phyloP scores from a whole-genome alignment of 2,888 invertebrate species.

The Caenorhabditis becei region DNA sequence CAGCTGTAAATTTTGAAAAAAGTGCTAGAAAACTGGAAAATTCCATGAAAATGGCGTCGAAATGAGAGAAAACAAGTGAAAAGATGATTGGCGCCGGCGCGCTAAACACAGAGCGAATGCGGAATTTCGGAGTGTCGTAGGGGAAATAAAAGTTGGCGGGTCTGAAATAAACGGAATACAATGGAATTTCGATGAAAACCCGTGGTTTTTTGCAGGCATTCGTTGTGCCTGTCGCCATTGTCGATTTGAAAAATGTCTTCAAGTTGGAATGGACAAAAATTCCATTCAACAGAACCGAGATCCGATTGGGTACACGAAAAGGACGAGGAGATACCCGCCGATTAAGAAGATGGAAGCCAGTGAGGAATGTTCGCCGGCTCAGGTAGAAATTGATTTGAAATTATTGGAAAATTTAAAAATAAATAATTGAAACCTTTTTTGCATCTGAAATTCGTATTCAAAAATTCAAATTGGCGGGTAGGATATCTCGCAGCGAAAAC shows the following conservation, averaged over 20 bases:
- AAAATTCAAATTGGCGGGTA: too few species aligned
- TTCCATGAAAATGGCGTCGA: not conserved
- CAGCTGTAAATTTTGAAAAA: too few species aligned
- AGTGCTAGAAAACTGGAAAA: too few species aligned
- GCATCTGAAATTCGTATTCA: not conserved
- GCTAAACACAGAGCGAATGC: too few species aligned
- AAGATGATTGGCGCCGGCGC: too few species aligned
- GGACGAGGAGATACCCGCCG: constrained; percentile 79
- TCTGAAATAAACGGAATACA: not conserved
- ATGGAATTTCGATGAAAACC: too few species aligned
- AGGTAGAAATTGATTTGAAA: constrained; percentile 20
- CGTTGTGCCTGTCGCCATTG: constrained; percentile 81
- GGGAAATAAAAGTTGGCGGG: too few species aligned
- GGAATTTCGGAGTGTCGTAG: not conserved
- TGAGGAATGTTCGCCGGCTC: constrained; percentile 65
- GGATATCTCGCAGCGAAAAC: too few species aligned
- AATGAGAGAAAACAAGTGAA: too few species aligned
- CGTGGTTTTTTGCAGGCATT: constrained; percentile 76
- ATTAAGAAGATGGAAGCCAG: constrained; percentile 67
- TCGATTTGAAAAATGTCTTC: constrained; percentile 75
- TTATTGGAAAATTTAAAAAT: not conserved
- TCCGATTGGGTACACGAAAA: constrained; percentile 81
- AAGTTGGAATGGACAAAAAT: constrained; percentile 76
- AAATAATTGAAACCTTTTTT: not conserved
- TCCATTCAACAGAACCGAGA: constrained; percentile 81